Base-by-base conservation (phyloP, 2,113 vertebrate species). In the Grammomys dolichurus region DNA sequence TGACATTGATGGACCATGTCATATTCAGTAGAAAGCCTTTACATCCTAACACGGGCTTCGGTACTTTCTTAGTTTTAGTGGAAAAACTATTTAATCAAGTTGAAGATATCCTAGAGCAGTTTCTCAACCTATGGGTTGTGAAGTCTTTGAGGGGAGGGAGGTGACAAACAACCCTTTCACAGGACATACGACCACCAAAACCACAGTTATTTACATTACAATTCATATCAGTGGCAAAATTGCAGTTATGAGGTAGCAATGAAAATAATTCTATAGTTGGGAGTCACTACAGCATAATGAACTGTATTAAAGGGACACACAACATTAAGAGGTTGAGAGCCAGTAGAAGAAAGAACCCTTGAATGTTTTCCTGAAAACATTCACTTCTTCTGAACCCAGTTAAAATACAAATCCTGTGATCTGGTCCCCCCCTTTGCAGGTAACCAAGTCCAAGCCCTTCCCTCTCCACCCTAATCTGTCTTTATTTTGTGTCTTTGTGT, bases 1-100 rank as follows among this genome's bases (percentile, higher is more conserved):
- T 40, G 40, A 40, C 40, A 40, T 67, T 90, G 63, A 26, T 60
- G 51, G 24, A 2, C 19, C 33, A 13, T 90, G 40, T 60, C 40
- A 2, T 90, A 70, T 75, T 58, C 78, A 82, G 72, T 95, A 95
- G 76, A 87, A 72, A 85, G 69, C 40, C 70, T 80, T 97, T 81
- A 96, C 46, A 90, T 97, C 87, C 28, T 48, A 89, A 72, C 3
- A 46, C 11, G 85, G 28, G n/a, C 76, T 93, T 92, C 70, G 92
- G 87, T 90, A 73, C 89, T 92, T 93, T 93, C 51, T 87, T 92
- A 58, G 17, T 92, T 92, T 87, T 96, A 88, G 69, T 90, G 65
- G 82, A 87, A 36, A 24, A 93, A 85, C 24, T 93, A 89, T 97
- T 95, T 95, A 90, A 95, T 95, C 76, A 98, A 95, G 97, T 97